Base-by-base conservation (phyloP, 2,113 vertebrate genomes). In the Pseudopodoces humilis region DNA sequence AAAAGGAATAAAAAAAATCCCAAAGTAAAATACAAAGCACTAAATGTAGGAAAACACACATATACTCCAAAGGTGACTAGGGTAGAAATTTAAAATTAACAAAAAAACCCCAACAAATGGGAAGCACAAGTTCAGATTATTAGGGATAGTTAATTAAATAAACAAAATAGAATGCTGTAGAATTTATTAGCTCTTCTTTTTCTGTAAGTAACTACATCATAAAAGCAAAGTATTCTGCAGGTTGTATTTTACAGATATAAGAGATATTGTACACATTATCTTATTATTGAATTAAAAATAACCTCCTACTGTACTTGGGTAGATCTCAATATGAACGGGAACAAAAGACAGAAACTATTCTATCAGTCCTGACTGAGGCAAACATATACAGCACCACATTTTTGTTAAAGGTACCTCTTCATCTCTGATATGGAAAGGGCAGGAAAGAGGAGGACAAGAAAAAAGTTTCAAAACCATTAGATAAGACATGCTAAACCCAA, bases 51-150 rank as follows among this genome's bases (percentile, higher is more conserved):
- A 75, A 83, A 50, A 64, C 8, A 70, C 5, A 69, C 9, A 81
- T 3, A 28, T 4, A 28, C 6, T 7, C 28, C 37, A 23, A 88
- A 69, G 19, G 10, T n/a, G 15, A 43, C 28, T 46, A 58, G 13
- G 20, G 20, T 1, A 68, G 25, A 74, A 90, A 83, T 31, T 58
- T 39, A 69, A 69, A 83, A 46, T 18, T 47, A 30, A 56, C 5
- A 49, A 67, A 88, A 77, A 37, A 63, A 10, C 0, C 2, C 7
- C 17, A 19, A 47, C 8, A 64, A 93, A 88, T 1, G 53, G 10
- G 7, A 83, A 85, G 13, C 0, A 0, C 13, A 53, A 80, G 0
- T 64, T 55, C 30, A 50, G 19, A 72, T 71, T 18, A 6, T n/a
- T 28, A 62, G 2, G 9, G 8, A 33, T 11, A 9, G 12, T 20